Conservation (phyloP, 2,797 vertebrate species). For the Melanotaenia maccullochi region DNA sequence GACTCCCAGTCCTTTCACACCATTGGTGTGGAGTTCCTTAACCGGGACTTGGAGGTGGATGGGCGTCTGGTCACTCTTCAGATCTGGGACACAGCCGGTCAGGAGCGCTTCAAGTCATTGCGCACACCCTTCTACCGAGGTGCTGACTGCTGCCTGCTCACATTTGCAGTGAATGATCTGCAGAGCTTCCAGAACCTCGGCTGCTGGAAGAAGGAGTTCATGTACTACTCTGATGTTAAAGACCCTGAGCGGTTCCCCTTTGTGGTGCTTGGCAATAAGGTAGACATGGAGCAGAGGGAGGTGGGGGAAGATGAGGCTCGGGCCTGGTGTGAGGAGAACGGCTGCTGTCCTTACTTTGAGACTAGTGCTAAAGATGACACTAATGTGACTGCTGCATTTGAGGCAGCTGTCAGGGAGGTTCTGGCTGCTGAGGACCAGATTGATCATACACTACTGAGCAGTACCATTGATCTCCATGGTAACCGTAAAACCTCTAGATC, state of each 20-base stretch:
- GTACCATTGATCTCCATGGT: constrained; percentile 92
- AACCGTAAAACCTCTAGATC: constrained; percentile 88
- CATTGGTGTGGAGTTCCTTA: constrained; percentile 97
- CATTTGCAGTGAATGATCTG: constrained; percentile 94
- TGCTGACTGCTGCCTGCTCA: constrained; percentile 97
- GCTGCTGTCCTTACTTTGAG: constrained; percentile 95
- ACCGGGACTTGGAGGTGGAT: constrained; percentile 96
- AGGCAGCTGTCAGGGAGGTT: constrained; percentile 94
- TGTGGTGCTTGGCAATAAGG: constrained; percentile 96
- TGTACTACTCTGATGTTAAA: constrained; percentile 94
- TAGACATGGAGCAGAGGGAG: constrained; percentile 92
- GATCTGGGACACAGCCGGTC: constrained; percentile 98
- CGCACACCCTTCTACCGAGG: constrained; percentile 97
- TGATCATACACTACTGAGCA: constrained; percentile 91
- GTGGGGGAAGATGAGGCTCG: constrained; percentile 92
- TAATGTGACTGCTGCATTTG: constrained; percentile 94
- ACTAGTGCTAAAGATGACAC: constrained; percentile 98
- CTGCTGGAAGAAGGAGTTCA: constrained; percentile 97
- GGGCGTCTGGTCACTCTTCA: constrained; percentile 95
- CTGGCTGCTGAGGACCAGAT: constrained; percentile 92
- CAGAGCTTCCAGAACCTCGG: constrained; percentile 97
- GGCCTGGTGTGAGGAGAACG: constrained; percentile 93
- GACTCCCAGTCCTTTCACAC: constrained; percentile 99
- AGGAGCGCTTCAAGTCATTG: constrained; percentile 97
- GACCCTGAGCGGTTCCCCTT: constrained; percentile 94